These are phyloP conservation scores for Melangyna quadrimaculata DNA, from an alignment of 2,888 invertebrate species.

Conservation along the genomic window DNA sequence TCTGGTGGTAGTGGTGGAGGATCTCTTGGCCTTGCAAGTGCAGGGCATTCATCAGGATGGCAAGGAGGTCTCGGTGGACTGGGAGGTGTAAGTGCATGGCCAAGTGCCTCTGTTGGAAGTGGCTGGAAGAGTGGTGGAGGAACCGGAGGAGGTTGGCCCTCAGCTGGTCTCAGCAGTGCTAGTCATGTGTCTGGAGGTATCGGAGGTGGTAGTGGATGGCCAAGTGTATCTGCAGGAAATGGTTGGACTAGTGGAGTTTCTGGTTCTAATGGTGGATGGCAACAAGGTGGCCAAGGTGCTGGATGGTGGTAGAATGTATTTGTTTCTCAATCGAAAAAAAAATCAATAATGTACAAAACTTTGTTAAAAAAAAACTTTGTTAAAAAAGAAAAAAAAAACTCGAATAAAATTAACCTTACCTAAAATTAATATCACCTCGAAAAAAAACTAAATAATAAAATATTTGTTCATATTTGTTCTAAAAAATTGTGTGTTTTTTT, in stretches of 20 bases:
- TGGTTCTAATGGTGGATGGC: slow-evolving; percentile 30
- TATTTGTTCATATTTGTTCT: too few species aligned
- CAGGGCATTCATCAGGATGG: slow-evolving; percentile 56
- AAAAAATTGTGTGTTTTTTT: too few species aligned
- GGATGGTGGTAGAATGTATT: slow-evolving; percentile 50
- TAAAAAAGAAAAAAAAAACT: too few species aligned
- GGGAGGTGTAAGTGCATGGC: slow-evolving; percentile 7
- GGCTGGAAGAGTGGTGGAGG: slow-evolving; percentile 41
- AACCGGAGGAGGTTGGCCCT: slow-evolving; percentile 40
- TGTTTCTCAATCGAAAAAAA: not conserved
- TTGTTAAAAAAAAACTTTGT: too few species aligned
- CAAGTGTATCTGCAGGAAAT: slow-evolving; percentile 72
- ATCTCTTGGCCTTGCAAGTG: slow-evolving; percentile 63
- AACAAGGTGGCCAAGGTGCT: slow-evolving; percentile 45
- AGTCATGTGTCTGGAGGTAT: slow-evolving; percentile 52
- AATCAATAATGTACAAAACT: not conserved
- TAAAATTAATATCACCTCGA: too few species aligned
- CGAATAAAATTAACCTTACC: too few species aligned
- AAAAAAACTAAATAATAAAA: too few species aligned
- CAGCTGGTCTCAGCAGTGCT: slow-evolving; percentile 63
- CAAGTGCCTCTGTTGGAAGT: slow-evolving; percentile 11
- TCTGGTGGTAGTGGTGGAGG: slow-evolving; percentile 12
- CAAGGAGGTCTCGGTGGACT: slow-evolving; percentile 60
- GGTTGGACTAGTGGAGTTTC: slow-evolving; percentile 10
- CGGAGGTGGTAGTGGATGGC: slow-evolving; percentile 26